Percentiles rank a stretch among this genome's conserved stretches.
Evolutionary conservation across 2,888 invertebrate species (phyloP).

Genomic region (Halictus quadricinctus): DNA sequence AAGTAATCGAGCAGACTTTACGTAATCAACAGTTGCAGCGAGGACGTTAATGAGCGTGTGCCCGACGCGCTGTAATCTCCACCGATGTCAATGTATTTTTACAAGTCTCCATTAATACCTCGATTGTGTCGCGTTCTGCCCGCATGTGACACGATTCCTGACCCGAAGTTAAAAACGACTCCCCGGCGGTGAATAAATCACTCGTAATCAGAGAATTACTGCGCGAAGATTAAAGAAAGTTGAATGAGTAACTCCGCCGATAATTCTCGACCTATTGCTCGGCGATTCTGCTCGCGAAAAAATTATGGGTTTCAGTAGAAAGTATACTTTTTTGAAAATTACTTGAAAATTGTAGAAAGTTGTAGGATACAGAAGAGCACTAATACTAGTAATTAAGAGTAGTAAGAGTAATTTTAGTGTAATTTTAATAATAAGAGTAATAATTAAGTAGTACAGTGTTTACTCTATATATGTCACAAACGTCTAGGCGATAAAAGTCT

Average conservation of each 20-base stretch:
- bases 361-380: too few relatives aligned
- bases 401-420: too few relatives aligned
- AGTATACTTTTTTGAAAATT: too few relatives aligned
- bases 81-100: not conserved
- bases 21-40: not conserved
- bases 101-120: not conserved
- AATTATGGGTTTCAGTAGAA: too few relatives aligned
- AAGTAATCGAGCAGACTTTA: not conserved
- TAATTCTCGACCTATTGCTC: not conserved
- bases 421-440: too few relatives aligned
- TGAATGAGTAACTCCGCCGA: not conserved
- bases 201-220: slow-evolving; percentile 1
- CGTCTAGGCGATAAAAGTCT: too few relatives aligned
- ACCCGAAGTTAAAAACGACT: slow-evolving; percentile 10
- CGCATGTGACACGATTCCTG: not conserved
- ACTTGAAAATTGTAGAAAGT: too few relatives aligned
- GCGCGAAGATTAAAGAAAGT: not conserved
- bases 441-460: too few relatives aligned
- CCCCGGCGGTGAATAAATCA: not conserved
- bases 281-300: not conserved
- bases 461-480: too few relatives aligned
- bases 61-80: not conserved
- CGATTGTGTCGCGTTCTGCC: not conserved
- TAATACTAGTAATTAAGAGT: too few relatives aligned
- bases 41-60: not conserved